Conservation (phyloP, 92 coral and sea anemone species). For the Bergia puertoricense region DNA sequence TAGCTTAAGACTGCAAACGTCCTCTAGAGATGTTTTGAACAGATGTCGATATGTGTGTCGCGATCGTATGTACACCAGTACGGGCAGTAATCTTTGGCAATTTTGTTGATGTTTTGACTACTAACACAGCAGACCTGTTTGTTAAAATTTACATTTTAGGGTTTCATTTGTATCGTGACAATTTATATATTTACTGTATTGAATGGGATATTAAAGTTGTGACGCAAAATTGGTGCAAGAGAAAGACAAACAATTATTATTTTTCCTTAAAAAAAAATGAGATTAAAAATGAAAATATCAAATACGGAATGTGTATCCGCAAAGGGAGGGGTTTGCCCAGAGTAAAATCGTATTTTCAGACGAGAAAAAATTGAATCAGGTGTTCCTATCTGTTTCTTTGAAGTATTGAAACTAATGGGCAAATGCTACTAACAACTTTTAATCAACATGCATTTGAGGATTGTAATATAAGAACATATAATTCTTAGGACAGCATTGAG, state of each 20-base stretch:
- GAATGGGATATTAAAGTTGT: background rate
- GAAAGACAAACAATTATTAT: background rate
- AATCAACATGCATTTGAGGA: background rate
- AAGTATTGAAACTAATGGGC: background rate
- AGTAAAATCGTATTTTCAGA: background rate
- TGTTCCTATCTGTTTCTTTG: background rate
- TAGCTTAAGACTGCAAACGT: background rate
- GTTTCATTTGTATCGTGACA: background rate
- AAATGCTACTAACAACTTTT: background rate
- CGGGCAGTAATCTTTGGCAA: background rate
- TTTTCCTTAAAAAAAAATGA: background rate
- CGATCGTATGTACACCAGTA: background rate
- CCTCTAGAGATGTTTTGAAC: background rate
- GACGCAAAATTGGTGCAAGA: background rate
- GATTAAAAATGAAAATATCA: background rate
- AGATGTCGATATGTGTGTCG: background rate
- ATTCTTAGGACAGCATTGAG: background rate
- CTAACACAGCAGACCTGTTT: background rate
- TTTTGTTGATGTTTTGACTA: too few species aligned
- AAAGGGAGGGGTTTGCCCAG: background rate
- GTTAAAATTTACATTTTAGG: background rate
- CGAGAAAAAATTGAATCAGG: background rate
- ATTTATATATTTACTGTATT: background rate
- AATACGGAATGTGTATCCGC: too few species aligned
- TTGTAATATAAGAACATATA: background rate